Conservation (phyloP, 2,888 invertebrate species). For the Neocrepidodera transversa region DNA sequence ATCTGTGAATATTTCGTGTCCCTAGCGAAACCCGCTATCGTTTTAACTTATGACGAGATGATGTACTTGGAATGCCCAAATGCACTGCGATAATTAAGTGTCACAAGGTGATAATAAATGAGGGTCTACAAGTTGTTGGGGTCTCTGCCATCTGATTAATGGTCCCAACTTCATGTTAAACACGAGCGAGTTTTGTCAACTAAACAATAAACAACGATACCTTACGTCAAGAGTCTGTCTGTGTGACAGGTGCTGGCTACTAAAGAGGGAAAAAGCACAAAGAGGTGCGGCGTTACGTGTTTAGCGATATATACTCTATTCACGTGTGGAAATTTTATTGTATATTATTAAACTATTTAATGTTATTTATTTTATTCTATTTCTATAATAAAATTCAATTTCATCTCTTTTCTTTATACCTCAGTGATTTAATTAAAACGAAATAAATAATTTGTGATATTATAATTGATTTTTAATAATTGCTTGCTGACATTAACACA, state of each 20-base stretch:
- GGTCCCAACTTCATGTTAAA: conserved; percentile 57
- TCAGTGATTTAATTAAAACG: too few relatives aligned
- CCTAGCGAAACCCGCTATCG: background rate
- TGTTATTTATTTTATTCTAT: too few relatives aligned
- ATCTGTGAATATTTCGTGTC: conserved; percentile 18
- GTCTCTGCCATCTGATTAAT: conserved; percentile 57
- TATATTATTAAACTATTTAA: too few relatives aligned
- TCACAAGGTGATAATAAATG: conserved; percentile 54
- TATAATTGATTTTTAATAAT: too few relatives aligned
- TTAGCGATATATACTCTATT: too few relatives aligned
- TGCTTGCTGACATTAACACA: too few relatives aligned
- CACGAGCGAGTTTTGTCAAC: conserved; percentile 57
- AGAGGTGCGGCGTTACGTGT: too few relatives aligned
- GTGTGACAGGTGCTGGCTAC: conserved; percentile 43
- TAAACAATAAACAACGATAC: conserved; percentile 56
- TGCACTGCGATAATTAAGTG: conserved; percentile 54
- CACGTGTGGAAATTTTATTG: too few relatives aligned
- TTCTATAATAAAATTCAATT: too few relatives aligned
- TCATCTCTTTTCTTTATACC: too few relatives aligned
- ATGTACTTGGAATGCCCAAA: conserved; percentile 44
- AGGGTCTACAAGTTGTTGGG: conserved; percentile 46
- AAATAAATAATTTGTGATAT: too few relatives aligned
- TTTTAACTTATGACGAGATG: conserved; percentile 42
- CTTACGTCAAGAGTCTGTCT: conserved; percentile 51
- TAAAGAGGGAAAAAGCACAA: too few relatives aligned